phyloP scores from a whole-genome alignment of 2,888 invertebrate genomes.

The Fragum sueziense region DNA sequence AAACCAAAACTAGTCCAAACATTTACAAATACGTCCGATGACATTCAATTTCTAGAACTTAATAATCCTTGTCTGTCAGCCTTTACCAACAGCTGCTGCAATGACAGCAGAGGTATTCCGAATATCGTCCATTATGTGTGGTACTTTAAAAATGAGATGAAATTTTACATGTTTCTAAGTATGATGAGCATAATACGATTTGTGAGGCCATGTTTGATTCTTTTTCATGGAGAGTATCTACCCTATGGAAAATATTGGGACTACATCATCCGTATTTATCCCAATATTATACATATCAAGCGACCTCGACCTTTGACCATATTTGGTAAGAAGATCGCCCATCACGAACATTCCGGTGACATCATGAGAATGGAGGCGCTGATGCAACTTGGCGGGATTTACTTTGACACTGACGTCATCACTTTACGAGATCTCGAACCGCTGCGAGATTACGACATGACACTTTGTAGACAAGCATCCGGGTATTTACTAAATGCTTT shows the following conservation, averaged over 20 bases:
- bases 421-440: constrained; percentile 14
- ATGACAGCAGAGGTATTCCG: constrained; percentile 5
- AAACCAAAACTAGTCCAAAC: not conserved
- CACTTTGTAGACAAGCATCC: constrained; percentile 20
- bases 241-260: constrained; percentile 13
- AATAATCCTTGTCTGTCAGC: not conserved
- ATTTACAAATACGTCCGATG: not conserved
- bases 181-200: constrained; percentile 9
- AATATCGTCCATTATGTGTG: constrained; percentile 13
- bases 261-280: constrained; percentile 1
- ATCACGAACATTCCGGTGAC: constrained; percentile 63
- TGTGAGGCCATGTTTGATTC: not conserved
- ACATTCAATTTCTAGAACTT: not conserved
- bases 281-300: constrained; percentile 8
- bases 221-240: constrained; percentile 10
- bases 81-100: constrained; percentile 4
- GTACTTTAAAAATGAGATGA: constrained; percentile 19
- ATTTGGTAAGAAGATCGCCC: constrained; percentile 46
- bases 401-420: constrained; percentile 25
- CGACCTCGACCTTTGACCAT: constrained; percentile 42
- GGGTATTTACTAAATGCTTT: constrained; percentile 12
- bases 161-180: constrained; percentile 18
- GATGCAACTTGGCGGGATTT: constrained; percentile 22
- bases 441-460: constrained; percentile 11
- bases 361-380: constrained; percentile 57